Evolutionary conservation across 2,113 vertebrate genomes (phyloP).

Genomic region (Phainopepla nitens): DNA sequence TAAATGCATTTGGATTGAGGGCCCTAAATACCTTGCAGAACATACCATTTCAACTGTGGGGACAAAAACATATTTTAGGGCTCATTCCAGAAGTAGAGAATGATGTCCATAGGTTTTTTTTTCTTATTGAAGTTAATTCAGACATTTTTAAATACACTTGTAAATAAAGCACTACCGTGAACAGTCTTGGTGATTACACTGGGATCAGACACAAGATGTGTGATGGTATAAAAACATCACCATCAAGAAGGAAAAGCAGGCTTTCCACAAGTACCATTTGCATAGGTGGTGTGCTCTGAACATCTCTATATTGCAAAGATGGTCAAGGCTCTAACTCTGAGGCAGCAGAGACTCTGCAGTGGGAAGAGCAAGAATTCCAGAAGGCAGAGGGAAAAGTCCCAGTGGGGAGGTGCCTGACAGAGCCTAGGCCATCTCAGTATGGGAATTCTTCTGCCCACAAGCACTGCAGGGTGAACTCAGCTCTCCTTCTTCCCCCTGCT

Average conservation of each 20-base stretch:
- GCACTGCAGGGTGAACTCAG: neutral
- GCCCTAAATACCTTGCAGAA: neutral
- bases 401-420: neutral
- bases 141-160: neutral
- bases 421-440: neutral
- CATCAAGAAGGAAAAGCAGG: neutral
- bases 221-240: neutral
- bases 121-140: neutral
- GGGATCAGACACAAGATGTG: neutral
- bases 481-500: neutral
- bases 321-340: neutral
- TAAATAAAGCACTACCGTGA: neutral
- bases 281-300: neutral
- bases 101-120: neutral
- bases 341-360: neutral
- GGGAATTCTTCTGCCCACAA: neutral
- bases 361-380: neutral
- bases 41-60: neutral
- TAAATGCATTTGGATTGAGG: neutral
- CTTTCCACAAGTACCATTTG: neutral
- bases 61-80: neutral
- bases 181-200: neutral
- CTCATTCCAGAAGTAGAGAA: neutral
- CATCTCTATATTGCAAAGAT: fast-evolving
- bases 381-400: neutral